phyloP scores from a whole-genome alignment of 2,113 vertebrate species.

The Oophaga pumilio region DNA sequence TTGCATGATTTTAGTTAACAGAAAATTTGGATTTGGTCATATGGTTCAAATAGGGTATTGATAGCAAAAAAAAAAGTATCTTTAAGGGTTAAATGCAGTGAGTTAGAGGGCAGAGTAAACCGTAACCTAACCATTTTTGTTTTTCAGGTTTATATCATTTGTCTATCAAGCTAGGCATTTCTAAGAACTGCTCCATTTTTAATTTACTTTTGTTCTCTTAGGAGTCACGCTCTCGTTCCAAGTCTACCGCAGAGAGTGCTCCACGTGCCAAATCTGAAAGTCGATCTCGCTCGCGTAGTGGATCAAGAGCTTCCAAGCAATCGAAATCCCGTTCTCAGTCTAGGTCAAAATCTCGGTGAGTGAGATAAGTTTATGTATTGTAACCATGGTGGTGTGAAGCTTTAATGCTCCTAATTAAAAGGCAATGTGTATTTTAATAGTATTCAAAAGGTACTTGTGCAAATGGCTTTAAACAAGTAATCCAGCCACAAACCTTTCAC shows the following conservation, averaged over 20 bases:
- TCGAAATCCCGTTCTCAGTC: constrained; percentile 88
- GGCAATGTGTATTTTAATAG: too few species aligned
- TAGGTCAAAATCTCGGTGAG: constrained; percentile 90
- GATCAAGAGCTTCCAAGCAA: constrained; percentile 83
- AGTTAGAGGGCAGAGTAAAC: constrained; percentile 72
- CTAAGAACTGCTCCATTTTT: constrained; percentile 78
- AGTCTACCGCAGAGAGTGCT: constrained; percentile 89
- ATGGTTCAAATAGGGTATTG: constrained; percentile 82
- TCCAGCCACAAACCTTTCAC: too few species aligned
- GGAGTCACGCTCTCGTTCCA: constrained; percentile 90
- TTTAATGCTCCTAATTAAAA: too few species aligned
- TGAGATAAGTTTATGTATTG: not conserved
- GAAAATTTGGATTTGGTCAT: constrained; percentile 81
- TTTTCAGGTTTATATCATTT: constrained; percentile 82
- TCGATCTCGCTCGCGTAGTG: constrained; percentile 88
- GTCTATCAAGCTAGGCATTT: constrained; percentile 82
- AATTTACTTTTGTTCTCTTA: constrained; percentile 83
- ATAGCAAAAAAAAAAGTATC: constrained; percentile 77
- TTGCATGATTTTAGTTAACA: constrained; percentile 92
- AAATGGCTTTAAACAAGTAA: too few species aligned
- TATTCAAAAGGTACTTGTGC: too few species aligned
- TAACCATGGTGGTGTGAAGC: not conserved
- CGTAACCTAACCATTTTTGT: constrained; percentile 77
- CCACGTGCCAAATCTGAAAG: constrained; percentile 87
- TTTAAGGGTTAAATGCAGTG: constrained; percentile 77